Evolutionary conservation across 1,140 invertebrate genomes (phyloP).

Genomic region (Samia ricini): DNA sequence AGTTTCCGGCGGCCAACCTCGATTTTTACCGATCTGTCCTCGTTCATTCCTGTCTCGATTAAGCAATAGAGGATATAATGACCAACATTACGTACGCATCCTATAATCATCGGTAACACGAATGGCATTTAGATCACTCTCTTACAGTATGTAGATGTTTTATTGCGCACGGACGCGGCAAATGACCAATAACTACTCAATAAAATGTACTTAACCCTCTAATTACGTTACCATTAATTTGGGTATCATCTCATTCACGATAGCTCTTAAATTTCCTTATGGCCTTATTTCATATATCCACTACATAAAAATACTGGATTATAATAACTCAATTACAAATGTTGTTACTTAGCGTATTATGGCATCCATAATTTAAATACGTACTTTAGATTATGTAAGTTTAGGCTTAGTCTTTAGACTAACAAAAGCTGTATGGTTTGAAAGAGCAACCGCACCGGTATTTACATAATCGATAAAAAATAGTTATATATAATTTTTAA

Average conservation of each 20-base stretch:
- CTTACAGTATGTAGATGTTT: slow-evolving; percentile 33
- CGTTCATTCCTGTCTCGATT: slow-evolving; percentile 36
- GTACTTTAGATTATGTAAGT: neutral
- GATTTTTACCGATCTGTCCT: slow-evolving; percentile 33
- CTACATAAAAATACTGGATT: neutral
- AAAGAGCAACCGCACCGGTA: too few species aligned
- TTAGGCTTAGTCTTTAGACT: too few species aligned
- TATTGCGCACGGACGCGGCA: slow-evolving; percentile 34
- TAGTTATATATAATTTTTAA: too few species aligned
- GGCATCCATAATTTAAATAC: neutral
- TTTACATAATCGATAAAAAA: too few species aligned
- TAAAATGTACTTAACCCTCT: slow-evolving; percentile 32
- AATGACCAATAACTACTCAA: slow-evolving; percentile 32
- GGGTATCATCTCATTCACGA: slow-evolving; percentile 37
- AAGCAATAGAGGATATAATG: slow-evolving; percentile 44
- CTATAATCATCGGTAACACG: slow-evolving; percentile 33
- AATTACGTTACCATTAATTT: slow-evolving; percentile 44
- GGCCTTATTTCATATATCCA: slow-evolving; percentile 22
- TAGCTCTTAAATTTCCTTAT: slow-evolving; percentile 23
- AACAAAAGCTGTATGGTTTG: too few species aligned
- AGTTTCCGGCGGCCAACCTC: slow-evolving; percentile 17
- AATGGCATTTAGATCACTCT: slow-evolving; percentile 42
- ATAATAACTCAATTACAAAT: slow-evolving; percentile 3
- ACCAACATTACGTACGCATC: slow-evolving; percentile 39
- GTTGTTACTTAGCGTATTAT: slow-evolving; percentile 3